Evolutionary conservation across 2,888 invertebrate genomes (phyloP).

Genomic region (Leucophenga maculata): DNA sequence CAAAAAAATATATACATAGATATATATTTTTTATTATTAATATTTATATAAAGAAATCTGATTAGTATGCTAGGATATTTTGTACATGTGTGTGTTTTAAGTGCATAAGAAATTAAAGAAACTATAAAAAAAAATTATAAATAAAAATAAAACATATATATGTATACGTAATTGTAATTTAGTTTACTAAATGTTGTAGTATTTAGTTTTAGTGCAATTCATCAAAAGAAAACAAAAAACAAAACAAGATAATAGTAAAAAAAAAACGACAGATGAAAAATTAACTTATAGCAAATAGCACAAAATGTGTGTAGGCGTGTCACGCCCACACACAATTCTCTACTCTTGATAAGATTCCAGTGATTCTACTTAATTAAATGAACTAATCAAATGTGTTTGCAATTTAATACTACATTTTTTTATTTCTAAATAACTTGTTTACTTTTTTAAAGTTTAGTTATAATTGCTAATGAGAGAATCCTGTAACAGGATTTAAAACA

Average conservation of each 20-base stretch:
- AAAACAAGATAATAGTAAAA: background rate
- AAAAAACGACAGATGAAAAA: conserved; percentile 29
- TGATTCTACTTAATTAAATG: conserved; percentile 23
- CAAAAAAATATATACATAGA: conserved; percentile 9
- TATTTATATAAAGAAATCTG: conserved; percentile 22
- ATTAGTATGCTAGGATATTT: conserved; percentile 14
- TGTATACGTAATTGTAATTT: conserved; percentile 53
- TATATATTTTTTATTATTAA: conserved; percentile 4
- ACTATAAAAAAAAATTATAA: conserved; percentile 13
- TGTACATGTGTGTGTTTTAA: conserved; percentile 17
- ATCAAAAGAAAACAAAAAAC: conserved; percentile 50
- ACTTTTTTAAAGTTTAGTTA: conserved; percentile 6
- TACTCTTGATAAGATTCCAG: conserved; percentile 11
- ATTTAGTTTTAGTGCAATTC: conserved; percentile 65
- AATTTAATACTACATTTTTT: background rate
- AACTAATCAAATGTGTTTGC: conserved; percentile 24
- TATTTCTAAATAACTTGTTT: conserved; percentile 12
- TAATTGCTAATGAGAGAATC: conserved; percentile 42
- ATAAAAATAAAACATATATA: background rate
- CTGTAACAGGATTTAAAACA: conserved; percentile 67
- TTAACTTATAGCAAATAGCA: conserved; percentile 7
- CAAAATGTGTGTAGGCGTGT: background rate
- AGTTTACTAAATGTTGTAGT: conserved; percentile 65
- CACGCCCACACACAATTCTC: background rate
- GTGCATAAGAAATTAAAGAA: conserved; percentile 24